Percentiles rank a stretch among this genome's conserved stretches.
Evolutionary conservation across 1,140 invertebrate genomes (phyloP).

Genomic region (Oedothorax gibbosus): DNA sequence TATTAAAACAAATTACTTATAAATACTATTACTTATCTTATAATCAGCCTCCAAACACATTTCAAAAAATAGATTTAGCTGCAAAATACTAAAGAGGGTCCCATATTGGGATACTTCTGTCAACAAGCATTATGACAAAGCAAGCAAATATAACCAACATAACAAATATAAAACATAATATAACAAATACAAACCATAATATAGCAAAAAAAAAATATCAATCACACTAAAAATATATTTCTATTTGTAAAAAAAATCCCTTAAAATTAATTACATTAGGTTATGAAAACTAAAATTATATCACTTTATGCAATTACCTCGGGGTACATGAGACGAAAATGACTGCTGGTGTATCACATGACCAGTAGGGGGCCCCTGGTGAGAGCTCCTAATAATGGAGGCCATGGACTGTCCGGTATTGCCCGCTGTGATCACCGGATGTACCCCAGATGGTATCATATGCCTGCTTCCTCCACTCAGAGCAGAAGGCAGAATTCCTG

Average conservation of each 20-base stretch:
- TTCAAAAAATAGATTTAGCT: too few relatives aligned
- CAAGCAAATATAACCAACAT: too few relatives aligned
- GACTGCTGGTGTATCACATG: conserved; percentile 57
- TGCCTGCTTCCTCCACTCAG: conserved; percentile 35
- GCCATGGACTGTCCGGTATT: conserved; percentile 51
- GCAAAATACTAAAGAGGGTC: too few relatives aligned
- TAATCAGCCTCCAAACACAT: too few relatives aligned
- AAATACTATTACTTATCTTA: too few relatives aligned
- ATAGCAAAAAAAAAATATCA: not conserved
- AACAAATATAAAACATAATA: too few relatives aligned
- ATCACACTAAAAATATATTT: not conserved
- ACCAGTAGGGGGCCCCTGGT: conserved; percentile 44
- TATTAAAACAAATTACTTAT: too few relatives aligned
- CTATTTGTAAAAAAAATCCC: not conserved
- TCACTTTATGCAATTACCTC: conserved; percentile 40
- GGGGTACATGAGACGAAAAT: conserved; percentile 62
- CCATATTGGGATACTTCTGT: too few relatives aligned
- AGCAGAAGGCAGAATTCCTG: conserved; percentile 46
- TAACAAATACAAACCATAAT: too few relatives aligned
- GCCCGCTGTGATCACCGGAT: conserved; percentile 52
- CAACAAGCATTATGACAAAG: too few relatives aligned
- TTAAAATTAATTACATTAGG: not conserved
- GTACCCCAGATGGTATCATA: conserved; percentile 42
- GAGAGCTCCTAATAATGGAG: conserved; percentile 60
- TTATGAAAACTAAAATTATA: not conserved